Evolutionary conservation across 2,113 vertebrate species (phyloP).

Genomic region (Neodontobutis hainanensis): DNA sequence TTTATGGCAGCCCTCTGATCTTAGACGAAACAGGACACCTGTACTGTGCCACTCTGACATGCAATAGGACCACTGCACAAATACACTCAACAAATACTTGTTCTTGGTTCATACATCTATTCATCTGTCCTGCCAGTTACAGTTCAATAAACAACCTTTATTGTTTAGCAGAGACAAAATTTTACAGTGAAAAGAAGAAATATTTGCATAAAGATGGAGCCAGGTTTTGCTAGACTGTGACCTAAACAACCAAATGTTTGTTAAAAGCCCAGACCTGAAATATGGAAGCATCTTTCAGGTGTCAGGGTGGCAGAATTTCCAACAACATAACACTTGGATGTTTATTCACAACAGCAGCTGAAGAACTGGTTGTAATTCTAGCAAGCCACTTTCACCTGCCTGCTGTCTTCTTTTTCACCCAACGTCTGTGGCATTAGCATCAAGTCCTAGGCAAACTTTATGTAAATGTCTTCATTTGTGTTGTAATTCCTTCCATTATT

Average conservation of each 20-base stretch:
- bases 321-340: background rate
- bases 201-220: background rate
- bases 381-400: background rate
- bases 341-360: constrained; percentile 20
- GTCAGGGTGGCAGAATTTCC: background rate
- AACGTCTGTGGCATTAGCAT: background rate
- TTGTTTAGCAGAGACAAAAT: background rate
- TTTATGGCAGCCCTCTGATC: constrained; percentile 60
- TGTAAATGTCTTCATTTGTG: constrained; percentile 38
- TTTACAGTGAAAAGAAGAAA: background rate
- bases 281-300: background rate
- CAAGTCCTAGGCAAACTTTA: constrained; percentile 40
- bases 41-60: background rate
- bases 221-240: background rate
- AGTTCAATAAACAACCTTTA: background rate
- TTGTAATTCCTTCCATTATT: background rate
- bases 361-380: background rate
- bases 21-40: constrained; percentile 39
- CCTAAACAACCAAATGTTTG: background rate
- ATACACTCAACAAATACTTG: constrained; percentile 27
- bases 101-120: constrained; percentile 10
- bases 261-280: background rate
- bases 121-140: constrained; percentile 28
- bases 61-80: constrained; percentile 14
- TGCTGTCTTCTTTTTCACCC: background rate